phyloP scores from a whole-genome alignment of 2,113 vertebrate species.

The Pelecanoides urinatrix region DNA sequence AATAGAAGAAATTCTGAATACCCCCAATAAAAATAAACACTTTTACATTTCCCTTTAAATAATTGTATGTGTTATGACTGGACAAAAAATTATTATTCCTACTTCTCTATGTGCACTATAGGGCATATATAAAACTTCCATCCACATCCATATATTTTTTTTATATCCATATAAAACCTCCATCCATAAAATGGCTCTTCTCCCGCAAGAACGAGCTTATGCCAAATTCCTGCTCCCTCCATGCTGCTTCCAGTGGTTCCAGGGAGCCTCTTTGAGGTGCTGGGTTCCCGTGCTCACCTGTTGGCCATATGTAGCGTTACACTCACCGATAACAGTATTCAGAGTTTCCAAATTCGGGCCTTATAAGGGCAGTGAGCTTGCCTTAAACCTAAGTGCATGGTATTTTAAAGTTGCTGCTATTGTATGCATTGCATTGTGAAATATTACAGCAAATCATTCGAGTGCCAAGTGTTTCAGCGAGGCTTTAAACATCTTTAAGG shows the following conservation, averaged over 20 bases:
- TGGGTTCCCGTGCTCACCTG: neutral
- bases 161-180: neutral
- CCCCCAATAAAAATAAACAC: neutral
- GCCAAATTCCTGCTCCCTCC: neutral
- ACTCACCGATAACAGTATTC: fast-evolving
- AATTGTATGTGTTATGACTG: neutral
- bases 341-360: neutral
- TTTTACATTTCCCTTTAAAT: neutral
- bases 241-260: neutral
- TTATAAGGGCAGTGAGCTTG: neutral
- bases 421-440: neutral
- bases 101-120: neutral
- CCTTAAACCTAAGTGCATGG: neutral
- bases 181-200: neutral
- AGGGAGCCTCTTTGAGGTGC: neutral
- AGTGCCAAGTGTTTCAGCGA: neutral
- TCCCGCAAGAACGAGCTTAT: neutral
- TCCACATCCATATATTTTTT: neutral
- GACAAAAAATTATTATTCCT: neutral
- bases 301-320: neutral
- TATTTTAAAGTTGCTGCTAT: neutral
- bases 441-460: neutral
- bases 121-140: slow-evolving; percentile 6
- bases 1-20: neutral
- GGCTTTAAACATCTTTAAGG: neutral